A percentile compares a stretch with the other conserved stretches of the same genome.
phyloP scores from a whole-genome alignment of 2,797 vertebrate genomes.

The Natrix natrix region DNA sequence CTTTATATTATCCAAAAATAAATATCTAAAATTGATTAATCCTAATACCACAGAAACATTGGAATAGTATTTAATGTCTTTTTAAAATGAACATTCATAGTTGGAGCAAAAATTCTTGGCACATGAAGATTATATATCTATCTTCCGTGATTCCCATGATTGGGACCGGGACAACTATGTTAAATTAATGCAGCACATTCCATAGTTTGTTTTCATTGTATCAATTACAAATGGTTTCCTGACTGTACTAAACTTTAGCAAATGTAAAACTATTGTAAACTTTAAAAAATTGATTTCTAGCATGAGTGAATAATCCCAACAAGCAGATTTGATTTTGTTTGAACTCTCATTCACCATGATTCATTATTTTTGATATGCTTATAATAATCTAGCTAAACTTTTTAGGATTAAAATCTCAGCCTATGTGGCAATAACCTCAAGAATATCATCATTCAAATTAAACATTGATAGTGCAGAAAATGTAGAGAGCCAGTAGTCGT shows the following conservation, averaged over 20 bases:
- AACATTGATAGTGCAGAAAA: not conserved
- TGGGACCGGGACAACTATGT: conserved; percentile 51
- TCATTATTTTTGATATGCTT: conserved; percentile 31
- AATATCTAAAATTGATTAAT: conserved; percentile 14
- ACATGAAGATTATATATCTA: conserved; percentile 51
- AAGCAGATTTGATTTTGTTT: conserved; percentile 57
- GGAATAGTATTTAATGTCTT: conserved; percentile 44
- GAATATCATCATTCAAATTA: conserved; percentile 19
- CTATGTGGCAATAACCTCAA: conserved; percentile 41
- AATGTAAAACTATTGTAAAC: conserved; percentile 44
- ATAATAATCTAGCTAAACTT: conserved; percentile 32
- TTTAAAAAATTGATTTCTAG: conserved; percentile 52
- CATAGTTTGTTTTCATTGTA: conserved; percentile 58
- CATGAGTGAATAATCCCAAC: conserved; percentile 56
- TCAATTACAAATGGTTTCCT: conserved; percentile 47
- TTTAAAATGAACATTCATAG: conserved; percentile 28
- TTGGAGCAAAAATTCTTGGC: conserved; percentile 40
- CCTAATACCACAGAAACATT: conserved; percentile 17
- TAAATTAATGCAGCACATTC: conserved; percentile 55
- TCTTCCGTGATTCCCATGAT: conserved; percentile 46
- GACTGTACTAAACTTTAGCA: conserved; percentile 39
- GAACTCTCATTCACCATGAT: conserved; percentile 34
- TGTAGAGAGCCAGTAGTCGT: not conserved
- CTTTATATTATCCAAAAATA: conserved; percentile 33
- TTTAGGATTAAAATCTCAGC: conserved; percentile 19